Evolutionary conservation across 2,113 vertebrate genomes (phyloP).

Genomic region (Dicrurus megarhynchus): DNA sequence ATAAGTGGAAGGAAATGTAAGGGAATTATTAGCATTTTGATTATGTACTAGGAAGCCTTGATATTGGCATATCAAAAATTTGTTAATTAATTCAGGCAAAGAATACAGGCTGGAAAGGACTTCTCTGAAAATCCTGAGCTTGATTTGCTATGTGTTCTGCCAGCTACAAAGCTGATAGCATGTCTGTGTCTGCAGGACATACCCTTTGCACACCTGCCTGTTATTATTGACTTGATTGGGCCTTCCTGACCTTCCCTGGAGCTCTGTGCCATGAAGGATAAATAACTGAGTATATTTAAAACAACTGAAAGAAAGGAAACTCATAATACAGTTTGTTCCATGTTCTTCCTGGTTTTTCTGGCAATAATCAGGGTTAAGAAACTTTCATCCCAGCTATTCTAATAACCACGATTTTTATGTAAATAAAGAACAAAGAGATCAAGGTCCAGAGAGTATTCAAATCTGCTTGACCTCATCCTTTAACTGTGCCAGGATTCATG

Average conservation of each 20-base stretch:
- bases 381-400: neutral
- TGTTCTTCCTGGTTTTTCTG: neutral
- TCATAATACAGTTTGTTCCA: neutral
- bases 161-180: neutral
- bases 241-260: neutral
- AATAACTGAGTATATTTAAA: neutral
- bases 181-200: fast-evolving
- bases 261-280: neutral
- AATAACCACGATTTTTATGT: neutral
- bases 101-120: neutral
- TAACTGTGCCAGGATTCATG: neutral
- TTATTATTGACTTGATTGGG: neutral
- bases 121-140: neutral
- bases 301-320: neutral
- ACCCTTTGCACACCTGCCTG: neutral
- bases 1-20: neutral
- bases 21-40: neutral
- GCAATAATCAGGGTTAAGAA: neutral
- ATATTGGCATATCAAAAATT: neutral
- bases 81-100: neutral
- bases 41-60: neutral
- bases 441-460: neutral
- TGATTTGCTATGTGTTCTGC: neutral
- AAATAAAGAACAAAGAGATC: neutral
- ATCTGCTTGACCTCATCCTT: neutral